Evolutionary conservation across 2,888 invertebrate species (phyloP).

Genomic region (Pandemis cinnamomeana): DNA sequence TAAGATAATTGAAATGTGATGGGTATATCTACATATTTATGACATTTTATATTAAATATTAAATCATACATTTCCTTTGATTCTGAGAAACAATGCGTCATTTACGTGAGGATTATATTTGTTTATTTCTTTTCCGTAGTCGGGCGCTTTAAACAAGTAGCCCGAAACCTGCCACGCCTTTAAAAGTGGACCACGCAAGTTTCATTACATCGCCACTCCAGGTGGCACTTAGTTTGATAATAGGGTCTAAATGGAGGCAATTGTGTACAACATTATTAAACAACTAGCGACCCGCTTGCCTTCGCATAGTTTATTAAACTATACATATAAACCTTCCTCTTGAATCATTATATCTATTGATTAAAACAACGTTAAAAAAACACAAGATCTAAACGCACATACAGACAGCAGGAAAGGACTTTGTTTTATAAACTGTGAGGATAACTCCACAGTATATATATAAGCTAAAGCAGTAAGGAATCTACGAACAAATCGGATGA

Average conservation of each 20-base stretch:
- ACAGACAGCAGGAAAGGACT: too few species aligned
- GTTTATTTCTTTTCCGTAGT: background rate
- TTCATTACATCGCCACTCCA: background rate
- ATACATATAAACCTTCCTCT: too few species aligned
- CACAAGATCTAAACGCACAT: too few species aligned
- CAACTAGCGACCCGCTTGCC: too few species aligned
- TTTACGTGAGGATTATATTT: background rate
- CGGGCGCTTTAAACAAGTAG: background rate
- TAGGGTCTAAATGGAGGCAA: background rate
- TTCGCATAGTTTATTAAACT: too few species aligned
- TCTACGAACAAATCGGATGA: too few species aligned
- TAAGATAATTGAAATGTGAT: background rate
- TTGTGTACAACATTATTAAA: background rate
- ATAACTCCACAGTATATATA: too few species aligned
- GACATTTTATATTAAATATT: background rate
- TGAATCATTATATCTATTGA: too few species aligned
- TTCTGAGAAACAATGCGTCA: background rate
- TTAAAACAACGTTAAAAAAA: too few species aligned
- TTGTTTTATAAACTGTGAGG: too few species aligned
- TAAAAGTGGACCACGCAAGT: background rate
- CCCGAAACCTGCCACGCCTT: background rate
- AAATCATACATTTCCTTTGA: background rate
- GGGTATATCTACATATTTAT: background rate
- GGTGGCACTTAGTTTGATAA: constrained; percentile 2
- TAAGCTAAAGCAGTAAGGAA: too few species aligned